phyloP scores from a whole-genome alignment of 2,113 vertebrate genomes.

The Tupaia chinensis region DNA sequence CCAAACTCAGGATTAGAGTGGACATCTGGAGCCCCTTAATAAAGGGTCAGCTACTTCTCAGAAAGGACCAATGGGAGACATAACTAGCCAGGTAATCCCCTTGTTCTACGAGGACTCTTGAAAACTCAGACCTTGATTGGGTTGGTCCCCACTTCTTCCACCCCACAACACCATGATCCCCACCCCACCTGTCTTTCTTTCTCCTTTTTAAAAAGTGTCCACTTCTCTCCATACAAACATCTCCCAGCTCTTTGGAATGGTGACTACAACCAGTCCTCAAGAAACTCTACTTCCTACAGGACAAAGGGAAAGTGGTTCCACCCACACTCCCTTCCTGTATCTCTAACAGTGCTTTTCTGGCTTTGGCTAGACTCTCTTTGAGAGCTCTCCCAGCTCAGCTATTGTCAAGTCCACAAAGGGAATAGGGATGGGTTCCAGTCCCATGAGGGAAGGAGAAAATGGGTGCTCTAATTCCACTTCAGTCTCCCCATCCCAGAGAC shows the following conservation, averaged over 20 bases:
- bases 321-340: background rate
- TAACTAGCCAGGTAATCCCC: too few species aligned
- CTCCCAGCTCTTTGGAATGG: background rate
- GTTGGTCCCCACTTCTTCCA: background rate
- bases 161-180: background rate
- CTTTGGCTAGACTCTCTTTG: background rate
- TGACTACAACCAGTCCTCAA: background rate
- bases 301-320: background rate
- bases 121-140: background rate
- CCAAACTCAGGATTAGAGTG: background rate
- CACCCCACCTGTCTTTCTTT: background rate
- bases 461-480: background rate
- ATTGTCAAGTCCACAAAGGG: background rate
- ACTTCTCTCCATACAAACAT: background rate
- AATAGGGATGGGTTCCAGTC: background rate
- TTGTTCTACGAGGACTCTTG: background rate
- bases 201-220: background rate
- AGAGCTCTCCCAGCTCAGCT: background rate
- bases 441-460: background rate
- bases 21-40: too few species aligned
- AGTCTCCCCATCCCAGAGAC: background rate
- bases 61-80: background rate
- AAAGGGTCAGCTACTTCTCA: background rate
- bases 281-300: background rate
- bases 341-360: background rate